Percentiles rank a stretch among this genome's conserved stretches.
These are phyloP conservation scores for Leucozona laternaria DNA, from an alignment of 2,888 invertebrate species.

Conservation along the genomic window DNA sequence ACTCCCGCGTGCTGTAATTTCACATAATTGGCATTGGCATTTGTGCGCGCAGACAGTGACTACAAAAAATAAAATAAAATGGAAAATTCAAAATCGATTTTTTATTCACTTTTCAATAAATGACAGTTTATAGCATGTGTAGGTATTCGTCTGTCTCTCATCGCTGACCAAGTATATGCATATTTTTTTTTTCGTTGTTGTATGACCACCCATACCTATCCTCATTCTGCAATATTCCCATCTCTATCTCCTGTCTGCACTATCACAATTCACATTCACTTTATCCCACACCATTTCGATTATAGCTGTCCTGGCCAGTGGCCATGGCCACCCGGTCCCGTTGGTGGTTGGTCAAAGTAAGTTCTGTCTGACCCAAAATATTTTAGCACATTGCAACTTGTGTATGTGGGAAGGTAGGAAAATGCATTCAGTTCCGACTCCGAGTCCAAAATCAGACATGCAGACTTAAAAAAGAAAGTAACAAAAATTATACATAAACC, in stretches of 20 bases:
- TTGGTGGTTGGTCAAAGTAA: slow-evolving; percentile 60
- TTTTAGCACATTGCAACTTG: slow-evolving; percentile 62
- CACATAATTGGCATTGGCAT: slow-evolving; percentile 72
- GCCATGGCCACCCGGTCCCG: slow-evolving; percentile 10
- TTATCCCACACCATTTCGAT: slow-evolving; percentile 18
- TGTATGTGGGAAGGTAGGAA: slow-evolving; percentile 25
- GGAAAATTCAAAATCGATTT: slow-evolving; percentile 71
- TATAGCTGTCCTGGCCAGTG: background rate
- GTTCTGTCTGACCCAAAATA: slow-evolving; percentile 74
- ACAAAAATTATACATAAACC: slow-evolving; percentile 40
- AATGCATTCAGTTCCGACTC: slow-evolving; percentile 51
- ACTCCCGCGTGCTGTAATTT: slow-evolving; percentile 57
- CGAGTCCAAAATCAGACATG: slow-evolving; percentile 37
- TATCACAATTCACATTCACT: slow-evolving; percentile 56
- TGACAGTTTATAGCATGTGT: slow-evolving; percentile 44
- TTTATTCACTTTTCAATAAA: slow-evolving; percentile 71
- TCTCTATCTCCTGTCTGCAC: slow-evolving; percentile 53
- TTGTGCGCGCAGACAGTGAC: slow-evolving; percentile 66
- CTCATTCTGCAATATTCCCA: slow-evolving; percentile 21
- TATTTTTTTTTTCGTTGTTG: slow-evolving; percentile 11
- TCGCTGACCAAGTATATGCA: slow-evolving; percentile 13
- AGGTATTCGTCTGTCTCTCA: slow-evolving; percentile 10
- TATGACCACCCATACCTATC: background rate
- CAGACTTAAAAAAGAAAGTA: slow-evolving; percentile 32
- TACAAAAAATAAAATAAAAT: slow-evolving; percentile 63